Evolutionary conservation across 2,797 vertebrate genomes (phyloP).

Genomic region (Melanotaenia trifasciata): DNA sequence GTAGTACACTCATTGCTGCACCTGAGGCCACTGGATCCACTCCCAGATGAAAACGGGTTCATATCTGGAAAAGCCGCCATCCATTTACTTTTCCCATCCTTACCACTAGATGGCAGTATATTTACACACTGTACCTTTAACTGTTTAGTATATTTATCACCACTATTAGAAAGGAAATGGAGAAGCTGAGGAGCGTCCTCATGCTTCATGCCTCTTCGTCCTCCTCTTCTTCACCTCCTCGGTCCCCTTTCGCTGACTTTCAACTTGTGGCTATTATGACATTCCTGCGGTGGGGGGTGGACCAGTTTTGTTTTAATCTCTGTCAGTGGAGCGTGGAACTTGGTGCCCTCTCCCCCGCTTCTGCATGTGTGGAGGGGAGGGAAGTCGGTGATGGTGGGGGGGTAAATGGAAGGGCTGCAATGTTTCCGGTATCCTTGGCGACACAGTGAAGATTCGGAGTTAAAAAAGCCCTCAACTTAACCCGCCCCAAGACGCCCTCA

Average conservation of each 20-base stretch:
- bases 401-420: constrained; percentile 72
- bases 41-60: no score
- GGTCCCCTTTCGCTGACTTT: constrained; percentile 74
- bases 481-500: constrained; percentile 58
- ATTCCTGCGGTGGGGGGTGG: constrained; percentile 76
- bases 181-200: constrained; percentile 41
- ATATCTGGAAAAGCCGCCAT: no score
- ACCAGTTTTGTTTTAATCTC: constrained; percentile 78
- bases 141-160: constrained; percentile 44
- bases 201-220: constrained; percentile 24
- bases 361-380: constrained; percentile 45
- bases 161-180: constrained; percentile 41
- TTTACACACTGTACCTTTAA: constrained; percentile 19
- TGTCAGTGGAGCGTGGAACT: constrained; percentile 78
- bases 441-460: constrained; percentile 80
- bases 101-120: no score
- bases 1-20: no score
- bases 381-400: constrained; percentile 46
- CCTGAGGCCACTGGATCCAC: no score
- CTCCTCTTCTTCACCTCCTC: constrained; percentile 35
- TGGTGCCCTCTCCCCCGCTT: constrained; percentile 67
- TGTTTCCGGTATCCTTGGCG: constrained; percentile 86
- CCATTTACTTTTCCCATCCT: no score
- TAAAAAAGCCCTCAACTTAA: constrained; percentile 76
- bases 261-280: constrained; percentile 79